phyloP scores from a whole-genome alignment of 2,888 invertebrate species.

The Phytoseiulus persimilis region DNA sequence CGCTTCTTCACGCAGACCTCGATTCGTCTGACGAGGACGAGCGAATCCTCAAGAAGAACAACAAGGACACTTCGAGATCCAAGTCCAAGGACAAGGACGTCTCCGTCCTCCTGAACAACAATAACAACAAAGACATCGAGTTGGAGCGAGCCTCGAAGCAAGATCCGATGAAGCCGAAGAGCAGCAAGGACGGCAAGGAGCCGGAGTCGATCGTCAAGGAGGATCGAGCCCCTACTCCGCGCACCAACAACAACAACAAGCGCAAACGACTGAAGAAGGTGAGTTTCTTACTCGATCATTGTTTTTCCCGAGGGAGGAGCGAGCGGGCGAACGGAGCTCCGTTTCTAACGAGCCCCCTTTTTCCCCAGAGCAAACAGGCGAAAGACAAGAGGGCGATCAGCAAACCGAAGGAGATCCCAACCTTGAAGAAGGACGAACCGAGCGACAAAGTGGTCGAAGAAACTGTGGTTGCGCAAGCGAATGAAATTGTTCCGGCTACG shows the following conservation, averaged over 20 bases:
- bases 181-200: conserved; percentile 41
- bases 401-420: neutral
- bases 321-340: too few species aligned
- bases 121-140: conserved; percentile 40
- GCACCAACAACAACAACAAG: conserved; percentile 48
- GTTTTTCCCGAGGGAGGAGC: neutral
- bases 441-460: neutral
- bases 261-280: conserved; percentile 58
- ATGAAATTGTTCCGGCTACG: neutral
- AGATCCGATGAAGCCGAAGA: conserved; percentile 40
- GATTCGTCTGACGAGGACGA: conserved; percentile 45
- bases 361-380: neutral
- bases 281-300: neutral
- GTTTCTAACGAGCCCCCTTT: too few species aligned
- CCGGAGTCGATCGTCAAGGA: conserved; percentile 26
- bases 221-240: conserved; percentile 6
- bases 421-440: neutral
- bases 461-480: neutral
- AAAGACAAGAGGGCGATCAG: conserved; percentile 18
- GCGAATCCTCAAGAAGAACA: conserved; percentile 42
- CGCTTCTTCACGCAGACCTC: conserved; percentile 41
- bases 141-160: conserved; percentile 44
- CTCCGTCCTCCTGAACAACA: conserved; percentile 42
- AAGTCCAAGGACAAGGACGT: conserved; percentile 41
- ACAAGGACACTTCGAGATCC: conserved; percentile 41